Conservation (phyloP, 2,113 vertebrate species). For the Motacilla alba region DNA sequence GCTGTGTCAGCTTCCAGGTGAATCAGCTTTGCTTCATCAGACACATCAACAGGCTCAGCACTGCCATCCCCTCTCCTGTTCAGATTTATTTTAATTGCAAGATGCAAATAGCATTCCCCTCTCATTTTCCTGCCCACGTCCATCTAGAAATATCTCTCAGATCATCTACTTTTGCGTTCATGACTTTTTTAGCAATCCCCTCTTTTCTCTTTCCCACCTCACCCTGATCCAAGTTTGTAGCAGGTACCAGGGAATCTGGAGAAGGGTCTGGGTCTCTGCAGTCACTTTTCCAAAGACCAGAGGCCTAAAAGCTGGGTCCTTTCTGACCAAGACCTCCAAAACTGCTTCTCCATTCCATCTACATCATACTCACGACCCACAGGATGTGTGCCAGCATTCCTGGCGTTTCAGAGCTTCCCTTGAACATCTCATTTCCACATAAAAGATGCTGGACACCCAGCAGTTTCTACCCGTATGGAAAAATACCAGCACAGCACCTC, state of each 20-base stretch:
- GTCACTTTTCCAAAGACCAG: neutral
- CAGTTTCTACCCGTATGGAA: neutral
- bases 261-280: neutral
- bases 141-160: slow-evolving; percentile 61
- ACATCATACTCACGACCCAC: neutral
- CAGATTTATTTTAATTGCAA: slow-evolving; percentile 71
- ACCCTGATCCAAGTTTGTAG: neutral
- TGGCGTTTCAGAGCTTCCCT: neutral
- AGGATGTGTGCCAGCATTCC: neutral
- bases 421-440: neutral
- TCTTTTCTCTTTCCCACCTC: neutral
- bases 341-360: neutral
- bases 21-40: slow-evolving; percentile 76
- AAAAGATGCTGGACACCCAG: neutral
- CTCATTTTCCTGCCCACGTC: slow-evolving; percentile 53
- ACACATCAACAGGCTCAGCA: slow-evolving; percentile 63
- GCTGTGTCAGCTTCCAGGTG: slow-evolving; percentile 71
- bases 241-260: neutral
- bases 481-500: neutral
- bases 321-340: neutral
- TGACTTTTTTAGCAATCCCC: neutral
- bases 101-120: slow-evolving; percentile 65
- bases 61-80: slow-evolving; percentile 58
- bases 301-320: neutral
- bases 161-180: neutral